These are phyloP conservation scores for Trematomus bernacchii DNA, from an alignment of 2,797 vertebrate genomes.

Conservation along the genomic window DNA sequence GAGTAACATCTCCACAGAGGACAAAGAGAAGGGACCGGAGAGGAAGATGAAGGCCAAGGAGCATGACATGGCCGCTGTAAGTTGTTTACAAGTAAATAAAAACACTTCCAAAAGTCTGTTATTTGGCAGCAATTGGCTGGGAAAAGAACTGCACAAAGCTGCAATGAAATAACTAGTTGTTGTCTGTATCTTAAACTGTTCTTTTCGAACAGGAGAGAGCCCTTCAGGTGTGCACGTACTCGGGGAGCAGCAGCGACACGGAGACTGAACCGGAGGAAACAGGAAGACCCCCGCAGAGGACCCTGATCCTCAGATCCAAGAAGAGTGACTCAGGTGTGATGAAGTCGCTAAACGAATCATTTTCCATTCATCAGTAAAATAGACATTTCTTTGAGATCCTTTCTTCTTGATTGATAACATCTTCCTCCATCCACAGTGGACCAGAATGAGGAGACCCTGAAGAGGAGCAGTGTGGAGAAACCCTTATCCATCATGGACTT, in stretches of 20 bases:
- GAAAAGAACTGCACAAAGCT: neutral
- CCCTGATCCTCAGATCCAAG: constrained; percentile 76
- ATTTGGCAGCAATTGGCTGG: neutral
- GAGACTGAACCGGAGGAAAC: constrained; percentile 82
- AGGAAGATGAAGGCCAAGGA: constrained; percentile 66
- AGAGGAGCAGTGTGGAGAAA: constrained; percentile 75
- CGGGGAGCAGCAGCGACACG: constrained; percentile 80
- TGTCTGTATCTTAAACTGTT: neutral
- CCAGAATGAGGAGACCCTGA: constrained; percentile 80
- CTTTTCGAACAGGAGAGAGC: constrained; percentile 80
- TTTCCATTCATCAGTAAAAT: too few relatives aligned
- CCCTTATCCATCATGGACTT: constrained; percentile 87
- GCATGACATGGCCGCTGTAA: constrained; percentile 65
- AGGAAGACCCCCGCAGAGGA: constrained; percentile 72
- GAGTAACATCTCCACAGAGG: constrained; percentile 73
- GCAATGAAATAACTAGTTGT: too few relatives aligned
- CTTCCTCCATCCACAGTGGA: constrained; percentile 45
- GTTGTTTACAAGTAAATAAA: constrained; percentile 12
- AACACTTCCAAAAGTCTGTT: neutral
- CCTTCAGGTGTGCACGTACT: constrained; percentile 82
- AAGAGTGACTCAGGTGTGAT: constrained; percentile 81
- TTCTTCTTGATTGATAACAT: neutral
- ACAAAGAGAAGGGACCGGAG: constrained; percentile 63
- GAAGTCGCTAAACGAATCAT: neutral
- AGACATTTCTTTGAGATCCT: too few relatives aligned